phyloP scores from a whole-genome alignment of 1,140 invertebrate species.

The Lordiphosa clarofinis region DNA sequence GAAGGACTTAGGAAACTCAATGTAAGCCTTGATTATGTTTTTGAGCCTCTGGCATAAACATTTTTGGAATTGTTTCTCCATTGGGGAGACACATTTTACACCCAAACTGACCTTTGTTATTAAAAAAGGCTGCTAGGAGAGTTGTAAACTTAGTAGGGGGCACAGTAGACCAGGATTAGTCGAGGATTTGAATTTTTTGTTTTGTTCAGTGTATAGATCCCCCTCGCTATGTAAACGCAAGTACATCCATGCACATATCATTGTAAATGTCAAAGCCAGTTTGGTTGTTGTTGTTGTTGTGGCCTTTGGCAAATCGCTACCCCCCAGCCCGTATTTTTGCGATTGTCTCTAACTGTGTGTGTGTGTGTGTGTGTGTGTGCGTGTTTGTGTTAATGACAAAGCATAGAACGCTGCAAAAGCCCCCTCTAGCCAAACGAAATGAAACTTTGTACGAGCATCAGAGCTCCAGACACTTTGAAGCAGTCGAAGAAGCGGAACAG shows the following conservation, averaged over 20 bases:
- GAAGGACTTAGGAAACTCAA: no score
- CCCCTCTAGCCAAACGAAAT: constrained; percentile 64
- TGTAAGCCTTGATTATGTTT: no score
- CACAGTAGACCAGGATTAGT: no score
- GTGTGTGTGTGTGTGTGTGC: constrained; percentile 34
- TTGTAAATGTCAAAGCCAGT: constrained; percentile 67
- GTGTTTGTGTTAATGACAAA: constrained; percentile 77
- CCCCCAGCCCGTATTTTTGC: constrained; percentile 7
- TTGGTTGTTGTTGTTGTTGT: constrained; percentile 31
- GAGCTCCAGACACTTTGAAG: constrained; percentile 66
- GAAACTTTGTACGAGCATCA: constrained; percentile 70
- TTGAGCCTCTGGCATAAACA: no score
- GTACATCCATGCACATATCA: constrained; percentile 18
- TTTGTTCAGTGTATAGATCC: no score
- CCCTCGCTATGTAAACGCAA: background rate
- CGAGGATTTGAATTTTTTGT: no score
- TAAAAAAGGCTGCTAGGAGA: no score
- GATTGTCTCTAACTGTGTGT: constrained; percentile 9
- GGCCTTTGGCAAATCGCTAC: constrained; percentile 21
- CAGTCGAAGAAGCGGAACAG: constrained; percentile 45
- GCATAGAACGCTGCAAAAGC: constrained; percentile 62
- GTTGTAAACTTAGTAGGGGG: no score
- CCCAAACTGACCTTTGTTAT: no score
- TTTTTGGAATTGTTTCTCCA: no score
- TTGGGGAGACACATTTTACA: no score